Conservation (phyloP, 2,113 vertebrate species). For the Brachyhypopomus gauderio region DNA sequence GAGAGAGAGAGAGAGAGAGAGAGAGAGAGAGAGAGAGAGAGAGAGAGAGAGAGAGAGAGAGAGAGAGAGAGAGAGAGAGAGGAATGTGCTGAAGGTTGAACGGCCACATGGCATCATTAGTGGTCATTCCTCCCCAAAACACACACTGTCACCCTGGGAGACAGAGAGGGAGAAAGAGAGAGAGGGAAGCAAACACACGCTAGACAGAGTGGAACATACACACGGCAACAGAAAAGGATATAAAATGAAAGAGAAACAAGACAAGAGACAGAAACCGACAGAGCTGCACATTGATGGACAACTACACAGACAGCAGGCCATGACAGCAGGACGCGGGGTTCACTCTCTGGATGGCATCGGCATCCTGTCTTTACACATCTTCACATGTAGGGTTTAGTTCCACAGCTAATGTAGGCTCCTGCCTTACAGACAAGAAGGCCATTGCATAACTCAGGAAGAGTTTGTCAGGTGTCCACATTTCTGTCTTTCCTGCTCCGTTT, state of each 20-base stretch:
- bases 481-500: not conserved
- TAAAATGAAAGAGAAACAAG: not conserved
- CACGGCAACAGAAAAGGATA: not conserved
- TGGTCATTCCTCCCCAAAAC: slow-evolving; percentile 37
- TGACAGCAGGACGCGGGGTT: not conserved
- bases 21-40: too few species aligned
- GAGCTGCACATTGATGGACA: not conserved
- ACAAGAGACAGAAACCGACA: not conserved
- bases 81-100: slow-evolving; percentile 15
- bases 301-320: not conserved
- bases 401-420: not conserved
- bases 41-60: too few species aligned
- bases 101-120: not conserved
- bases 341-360: not conserved
- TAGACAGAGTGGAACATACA: too few species aligned
- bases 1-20: slow-evolving; percentile 11
- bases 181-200: not conserved
- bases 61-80: slow-evolving; percentile 7
- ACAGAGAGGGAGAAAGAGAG: not conserved
- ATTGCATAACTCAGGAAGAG: not conserved
- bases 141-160: slow-evolving; percentile 27
- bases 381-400: not conserved
- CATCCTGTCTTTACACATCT: not conserved
- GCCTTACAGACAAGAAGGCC: not conserved
- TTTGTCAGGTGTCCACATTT: not conserved